Base-by-base conservation (phyloP, 2,797 vertebrate genomes). In the Oryzias dopingdopingensis region DNA sequence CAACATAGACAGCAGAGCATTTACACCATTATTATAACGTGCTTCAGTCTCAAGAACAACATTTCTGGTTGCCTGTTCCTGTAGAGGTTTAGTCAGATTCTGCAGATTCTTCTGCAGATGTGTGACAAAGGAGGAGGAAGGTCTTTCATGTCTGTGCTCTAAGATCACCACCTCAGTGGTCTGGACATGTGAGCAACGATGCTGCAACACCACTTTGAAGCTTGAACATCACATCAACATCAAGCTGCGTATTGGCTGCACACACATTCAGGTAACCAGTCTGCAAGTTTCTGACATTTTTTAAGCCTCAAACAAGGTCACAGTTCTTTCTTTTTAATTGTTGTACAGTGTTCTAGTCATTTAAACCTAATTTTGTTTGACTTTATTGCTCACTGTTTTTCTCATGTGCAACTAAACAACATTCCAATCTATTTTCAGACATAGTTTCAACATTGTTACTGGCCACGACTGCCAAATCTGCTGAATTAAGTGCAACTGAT, bases 71-170 rank as follows among this genome's bases (percentile, higher is more conserved):
- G 51, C 16, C 40, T 53, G 40, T 53, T 40, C 23, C 16, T 53
- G 41, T 18, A 18, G 32, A 59, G n/a, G 44, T 48, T 24, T 49
- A 6, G 17, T 22, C 16, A 18, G 24, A 51, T 50, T 51, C 42
- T 18, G 5, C 18, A 52, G 32, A 59, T 51, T 32, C 42, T 45
- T 32, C 58, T 51, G 42, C 41, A n/a, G 24, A 51, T 45, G 37
- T 51, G 14, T 42, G 51, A 53, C 41, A 45, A 44, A 44, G 1
- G 16, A 15, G 32, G 12, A 50, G 23, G 16, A 14, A 42, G 18
- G 26, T 41, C 22, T 45, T 60, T 26, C 6, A 29, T 37, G 49
- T 32, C 18, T 59, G 32, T 3, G 32, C 14, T 43, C 17, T 6
- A 1, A 46, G 42, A 17, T 32, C 44, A 40, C 17, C 50, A 56